Base-by-base conservation (phyloP, 92 coral and sea anemone genomes). In the Palythoa caribaeorum region DNA sequence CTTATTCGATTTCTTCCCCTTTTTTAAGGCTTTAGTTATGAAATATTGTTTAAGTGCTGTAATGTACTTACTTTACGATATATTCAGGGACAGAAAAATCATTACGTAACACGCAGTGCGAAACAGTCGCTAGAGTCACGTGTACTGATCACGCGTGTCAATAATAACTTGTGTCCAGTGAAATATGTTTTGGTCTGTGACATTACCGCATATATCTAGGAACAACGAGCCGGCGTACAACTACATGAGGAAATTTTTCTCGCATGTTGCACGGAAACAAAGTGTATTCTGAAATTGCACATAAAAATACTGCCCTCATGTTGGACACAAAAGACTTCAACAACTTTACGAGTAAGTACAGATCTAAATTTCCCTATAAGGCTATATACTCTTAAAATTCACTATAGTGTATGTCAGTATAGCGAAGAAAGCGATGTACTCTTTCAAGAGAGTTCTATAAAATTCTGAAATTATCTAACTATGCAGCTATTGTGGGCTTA, bases 341-440 rank as follows among this genome's bases (percentile, higher is more conserved):
- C 75, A 36, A 70, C 40, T 70, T 70, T 35, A 38, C 75, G 47
- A 70, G 75, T 70, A 36, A 70, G 75, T 70, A 65, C 71, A 21
- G 17, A 17, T 65, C 17, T 3, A 17, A 62, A 13, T 62, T 62
- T 17, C 5, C 5, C 28, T 17, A 1, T 11, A 11, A 13, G 5
- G 69, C 16, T 60, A 20, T 65, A 11, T 65, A n/a, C n/a, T 7
- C 4, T 1, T 5, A 14, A 14, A 4, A 8, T n/a, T n/a, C 12
- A 20, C 20, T 68, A 5, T 68, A 11, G 28, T 28, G 28, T 28
- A 28, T 28, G 28, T 28, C 28, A 8, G 7, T 68, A 9, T 68
- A 9, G 11, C 38, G 7, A 35, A 19, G 38, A 68, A 0, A 3
- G 1, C 38, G 12, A 14, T 19, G 38, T 68, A 38, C 20, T 2